Percentiles rank a stretch among this genome's conserved stretches.
Conservation (phyloP, 2,797 vertebrate genomes). For the Notoglanidium macrostoma region DNA sequence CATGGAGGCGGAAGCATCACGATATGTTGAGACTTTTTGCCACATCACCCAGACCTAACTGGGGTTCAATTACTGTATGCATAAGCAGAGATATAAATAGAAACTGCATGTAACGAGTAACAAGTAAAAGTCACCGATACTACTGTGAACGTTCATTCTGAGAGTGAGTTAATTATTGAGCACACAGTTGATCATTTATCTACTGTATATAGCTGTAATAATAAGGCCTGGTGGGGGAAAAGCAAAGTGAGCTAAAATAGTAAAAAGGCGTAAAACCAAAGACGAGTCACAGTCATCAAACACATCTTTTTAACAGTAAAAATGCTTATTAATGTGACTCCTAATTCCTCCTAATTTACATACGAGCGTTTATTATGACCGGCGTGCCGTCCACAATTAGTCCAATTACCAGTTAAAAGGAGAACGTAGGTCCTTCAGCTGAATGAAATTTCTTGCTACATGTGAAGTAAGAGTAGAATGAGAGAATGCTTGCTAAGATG, state of each 20-base stretch:
- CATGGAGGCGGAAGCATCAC: background rate
- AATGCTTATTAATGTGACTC: background rate
- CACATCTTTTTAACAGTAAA: background rate
- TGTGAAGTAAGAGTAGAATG: background rate
- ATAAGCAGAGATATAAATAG: background rate
- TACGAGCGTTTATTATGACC: background rate
- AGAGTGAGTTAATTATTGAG: background rate
- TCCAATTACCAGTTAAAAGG: background rate
- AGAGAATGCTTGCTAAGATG: background rate
- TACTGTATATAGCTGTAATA: background rate
- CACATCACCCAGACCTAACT: background rate
- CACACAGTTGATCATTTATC: background rate
- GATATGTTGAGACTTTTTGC: too few species aligned
- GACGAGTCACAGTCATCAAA: background rate
- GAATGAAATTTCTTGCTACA: background rate
- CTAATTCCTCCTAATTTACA: too few species aligned
- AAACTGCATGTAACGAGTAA: background rate
- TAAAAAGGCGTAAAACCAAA: background rate
- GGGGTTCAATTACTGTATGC: background rate
- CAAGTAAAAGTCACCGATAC: background rate
- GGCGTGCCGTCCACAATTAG: background rate
- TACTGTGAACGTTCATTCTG: background rate
- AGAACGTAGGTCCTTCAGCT: background rate
- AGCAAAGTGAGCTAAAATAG: background rate
- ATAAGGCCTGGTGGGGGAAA: background rate